Evolutionary conservation across 2,797 vertebrate species (phyloP), one percentile per base, ranked within the genome.

Genomic region (Rhynchotus rufescens): DNA sequence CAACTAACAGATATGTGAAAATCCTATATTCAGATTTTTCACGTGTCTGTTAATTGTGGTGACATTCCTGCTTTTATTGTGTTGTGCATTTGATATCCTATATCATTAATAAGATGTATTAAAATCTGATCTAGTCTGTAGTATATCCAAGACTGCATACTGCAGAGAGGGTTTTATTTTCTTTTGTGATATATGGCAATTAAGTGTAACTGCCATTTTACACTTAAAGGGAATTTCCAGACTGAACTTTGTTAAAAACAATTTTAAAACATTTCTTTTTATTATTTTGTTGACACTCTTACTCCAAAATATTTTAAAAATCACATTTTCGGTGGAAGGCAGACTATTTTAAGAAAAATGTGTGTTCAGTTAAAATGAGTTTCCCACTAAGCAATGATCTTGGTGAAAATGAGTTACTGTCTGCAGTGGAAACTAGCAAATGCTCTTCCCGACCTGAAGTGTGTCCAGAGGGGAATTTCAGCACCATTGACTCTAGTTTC

Each of bases 31-130:
- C 4, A 47, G 6, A 5, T 16, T 54, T 75, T 67, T 76, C 7
- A 20, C 76, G 13, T 14, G 77, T 10, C 3, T 1, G 3, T 14
- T n/a, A 34, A 15, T n/a, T 5, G 0, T 30, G 6, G 2, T 32
- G 36, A 15, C 4, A 44, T 30, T 23, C 30, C 72, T 32, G 26
- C 12, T 57, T 42, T 3, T 2, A 26, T 11, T 36, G 20, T n/a
- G 8, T 75, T 78, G 75, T 84, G 14, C 20, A 8, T 60, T 8
- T 67, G 72, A 5, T 17, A 34, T 15, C 30, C 54, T 44, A 38
- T 4, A 52, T 79, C 15, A 68, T 47, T 51, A 28, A 11, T 52
- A 38, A 52, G 0, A 6, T 66, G 12, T n/a, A 25, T 34, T 74
- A 42, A 21, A 67, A 11, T 19, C 23, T 38, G 34, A 61, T 1